Evolutionary conservation across 2,113 vertebrate genomes (phyloP), one percentile per base, ranked within the genome.

Genomic region (Eonycteris spelaea): DNA sequence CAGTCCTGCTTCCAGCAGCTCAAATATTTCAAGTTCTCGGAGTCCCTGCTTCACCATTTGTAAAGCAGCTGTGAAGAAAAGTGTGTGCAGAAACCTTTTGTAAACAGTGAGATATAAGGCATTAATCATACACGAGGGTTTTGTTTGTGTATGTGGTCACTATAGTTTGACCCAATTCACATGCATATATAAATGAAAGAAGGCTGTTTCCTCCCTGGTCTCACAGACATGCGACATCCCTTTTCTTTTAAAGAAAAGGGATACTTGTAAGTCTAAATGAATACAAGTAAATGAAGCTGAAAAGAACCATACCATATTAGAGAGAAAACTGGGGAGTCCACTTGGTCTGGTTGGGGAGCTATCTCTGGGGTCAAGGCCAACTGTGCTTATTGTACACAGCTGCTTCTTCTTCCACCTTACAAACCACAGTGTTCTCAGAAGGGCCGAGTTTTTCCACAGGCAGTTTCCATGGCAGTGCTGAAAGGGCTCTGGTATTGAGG

Each of bases 1-100:
- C 48, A 97, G 38, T 40, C 35, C 48, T 83, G 59, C 71, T 90
- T 95, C 75, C 73, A 78, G 45, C 38, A 73, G 61, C 48, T 95
- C 53, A 71, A 67, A 51, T 24, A 67, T 26, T 77, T 71, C 84
- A 55, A 79, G 71, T 70, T 90, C 30, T 91, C 59, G 1, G 13
- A 85, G 79, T 59, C 40, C 68, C 28, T 15, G 13, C 45, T 51
- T 90, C 26, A 90, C 57, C 94, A 51, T 68, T 84, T 90, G 75
- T 13, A 79, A 94, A 95, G 92, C 40, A 89, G 70, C 70, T 71
- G 68, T 73, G 45, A 43, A 83, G 83, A 84, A n/a, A 77, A 74
- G 71, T 18, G 68, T 35, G n/a, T 16, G 75, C 24, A 57, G 22
- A 84, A 82, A 59, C n/a, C 82, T 94, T 91, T 67, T 59, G n/a